Evolutionary conservation across 2,888 invertebrate species (phyloP), one percentile per base, ranked within the genome.

Genomic region (Aleiodes alternator): DNA sequence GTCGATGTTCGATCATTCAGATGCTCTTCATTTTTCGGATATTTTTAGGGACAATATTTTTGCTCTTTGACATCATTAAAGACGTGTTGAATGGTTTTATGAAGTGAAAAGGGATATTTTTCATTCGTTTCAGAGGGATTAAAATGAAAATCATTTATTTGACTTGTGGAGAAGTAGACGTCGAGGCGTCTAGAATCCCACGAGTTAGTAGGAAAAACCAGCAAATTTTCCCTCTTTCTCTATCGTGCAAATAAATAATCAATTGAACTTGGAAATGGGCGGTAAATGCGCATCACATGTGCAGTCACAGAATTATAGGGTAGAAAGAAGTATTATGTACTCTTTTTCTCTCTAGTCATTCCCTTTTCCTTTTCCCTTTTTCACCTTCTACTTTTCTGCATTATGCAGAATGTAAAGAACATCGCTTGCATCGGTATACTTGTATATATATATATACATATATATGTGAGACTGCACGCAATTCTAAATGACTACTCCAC

Each of bases 261-360:
- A 71, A 78, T 76, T 76, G 64, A 70, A 70, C 70, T 69, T 23
- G 69, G 34, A 38, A 43, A 70, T 38, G 43, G 69, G 31, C 53
- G 48, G 16, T 43, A n/a, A 29, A 29, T 68, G 70, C 76, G 71
- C 75, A 55, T 72, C 50, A 50, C 50, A 16, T 43, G 43, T 74
- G 72, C 73, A 69, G 73, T 73, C 59, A 64, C 66, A 48, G 74
- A 80, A 80, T 78, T 53, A 79, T 76, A 79, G 80, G 76, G 75
- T 78, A 66, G 73, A 70, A 23, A 8, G 68, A 72, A 70, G 59
- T 75, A 43, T 51, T 69, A 73, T 73, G 55, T 69, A 70, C 61
- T 53, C 57, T 74, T 56, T 56, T 70, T 56, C 68, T 72, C 1
- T 74, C 16, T 38, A 55, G 38, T 14, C 56, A 34, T 53, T 51